These are phyloP conservation scores for Leucania comma DNA, from an alignment of 2,888 invertebrate species.

Conservation along the genomic window DNA sequence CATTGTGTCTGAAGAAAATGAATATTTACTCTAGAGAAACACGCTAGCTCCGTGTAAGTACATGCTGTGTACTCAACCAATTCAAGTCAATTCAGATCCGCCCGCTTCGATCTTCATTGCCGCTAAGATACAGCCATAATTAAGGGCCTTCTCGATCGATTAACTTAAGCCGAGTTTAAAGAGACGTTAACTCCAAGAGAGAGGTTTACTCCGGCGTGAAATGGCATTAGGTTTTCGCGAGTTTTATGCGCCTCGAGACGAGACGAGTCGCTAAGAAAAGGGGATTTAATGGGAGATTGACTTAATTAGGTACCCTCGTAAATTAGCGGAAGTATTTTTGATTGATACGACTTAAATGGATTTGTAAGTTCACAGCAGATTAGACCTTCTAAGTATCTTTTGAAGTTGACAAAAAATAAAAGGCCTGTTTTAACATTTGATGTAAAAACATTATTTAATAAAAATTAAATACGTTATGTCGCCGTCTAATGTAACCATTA, in stretches of 20 bases:
- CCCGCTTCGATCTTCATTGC: conserved; percentile 85
- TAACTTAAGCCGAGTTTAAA: conserved; percentile 90
- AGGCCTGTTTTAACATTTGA: too few species aligned
- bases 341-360: conserved; percentile 83
- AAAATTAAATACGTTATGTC: too few species aligned
- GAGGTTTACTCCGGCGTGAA: conserved; percentile 91
- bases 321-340: conserved; percentile 87
- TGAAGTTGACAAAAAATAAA: too few species aligned
- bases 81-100: conserved; percentile 83
- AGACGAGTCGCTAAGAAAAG: conserved; percentile 88
- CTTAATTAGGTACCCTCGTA: conserved; percentile 87
- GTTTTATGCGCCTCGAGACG: conserved; percentile 83
- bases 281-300: conserved; percentile 88
- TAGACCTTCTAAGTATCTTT: conserved; percentile 41
- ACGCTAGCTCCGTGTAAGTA: conserved; percentile 11
- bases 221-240: conserved; percentile 91
- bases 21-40: not conserved
- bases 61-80: conserved; percentile 73
- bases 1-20: not conserved
- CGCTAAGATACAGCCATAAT: conserved; percentile 89
- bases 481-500: too few species aligned
- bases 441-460: too few species aligned
- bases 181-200: conserved; percentile 90
- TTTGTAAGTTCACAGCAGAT: conserved; percentile 72
- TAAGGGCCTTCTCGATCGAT: conserved; percentile 90